Evolutionary conservation across 2,113 vertebrate genomes (phyloP).

Genomic region (Pelodiscus sinensis): DNA sequence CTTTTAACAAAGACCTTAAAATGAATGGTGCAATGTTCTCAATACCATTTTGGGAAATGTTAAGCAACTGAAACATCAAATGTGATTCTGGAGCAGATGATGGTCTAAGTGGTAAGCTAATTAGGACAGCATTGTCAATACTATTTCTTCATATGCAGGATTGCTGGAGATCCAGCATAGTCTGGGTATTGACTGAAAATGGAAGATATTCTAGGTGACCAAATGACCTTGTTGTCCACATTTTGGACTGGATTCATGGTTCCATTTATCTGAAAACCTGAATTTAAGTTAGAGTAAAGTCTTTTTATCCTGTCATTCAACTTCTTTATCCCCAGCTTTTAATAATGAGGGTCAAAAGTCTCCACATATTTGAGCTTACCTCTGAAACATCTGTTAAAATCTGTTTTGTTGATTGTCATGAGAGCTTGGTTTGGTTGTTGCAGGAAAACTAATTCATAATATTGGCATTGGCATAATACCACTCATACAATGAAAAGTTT

Average conservation of each 20-base stretch:
- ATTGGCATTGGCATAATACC: neutral
- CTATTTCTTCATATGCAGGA: neutral
- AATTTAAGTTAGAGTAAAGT: neutral
- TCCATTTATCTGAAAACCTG: neutral
- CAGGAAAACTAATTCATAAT: neutral
- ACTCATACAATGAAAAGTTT: neutral
- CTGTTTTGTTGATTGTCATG: neutral
- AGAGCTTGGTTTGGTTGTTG: neutral
- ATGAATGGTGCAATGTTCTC: neutral
- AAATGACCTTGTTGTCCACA: neutral
- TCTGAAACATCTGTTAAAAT: neutral
- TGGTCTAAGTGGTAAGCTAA: accelerated
- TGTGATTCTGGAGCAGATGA: neutral
- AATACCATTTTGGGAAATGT: neutral
- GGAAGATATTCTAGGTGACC: no score
- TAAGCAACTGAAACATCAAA: neutral
- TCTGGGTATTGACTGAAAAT: no score
- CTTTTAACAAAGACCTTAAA: neutral
- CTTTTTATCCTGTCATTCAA: neutral
- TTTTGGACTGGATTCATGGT: neutral
- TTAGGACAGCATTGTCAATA: neutral
- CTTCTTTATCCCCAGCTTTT: neutral
- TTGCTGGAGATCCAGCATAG: neutral
- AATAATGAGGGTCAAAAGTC: neutral
- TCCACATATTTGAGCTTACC: neutral